A percentile compares a stretch with the other conserved stretches of the same genome.
phyloP scores from a whole-genome alignment of 2,797 vertebrate species.

The Arctocebus calabarensis region DNA sequence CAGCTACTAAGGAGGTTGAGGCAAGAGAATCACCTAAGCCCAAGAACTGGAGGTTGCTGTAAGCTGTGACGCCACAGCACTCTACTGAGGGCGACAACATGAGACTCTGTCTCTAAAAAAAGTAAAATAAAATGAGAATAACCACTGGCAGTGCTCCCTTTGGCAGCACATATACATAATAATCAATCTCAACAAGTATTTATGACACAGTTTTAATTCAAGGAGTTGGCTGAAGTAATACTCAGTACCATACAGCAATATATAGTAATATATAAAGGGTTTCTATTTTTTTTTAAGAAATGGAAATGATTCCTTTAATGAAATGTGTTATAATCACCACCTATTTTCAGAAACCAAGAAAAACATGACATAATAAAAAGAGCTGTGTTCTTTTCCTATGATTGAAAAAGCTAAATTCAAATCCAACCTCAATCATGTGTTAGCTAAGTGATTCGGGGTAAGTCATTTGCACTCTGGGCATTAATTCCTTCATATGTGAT shows the following conservation, averaged over 20 bases:
- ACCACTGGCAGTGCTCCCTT: background rate
- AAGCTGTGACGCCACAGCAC: no score
- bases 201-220: constrained; percentile 16
- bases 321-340: background rate
- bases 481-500: constrained; percentile 6
- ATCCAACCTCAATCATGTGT: background rate
- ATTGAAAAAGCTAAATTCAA: constrained; percentile 2
- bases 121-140: no score
- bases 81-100: no score
- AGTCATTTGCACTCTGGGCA: background rate
- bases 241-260: background rate
- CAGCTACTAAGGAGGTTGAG: no score
- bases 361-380: background rate
- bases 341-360: constrained; percentile 50
- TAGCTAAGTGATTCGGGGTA: background rate
- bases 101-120: no score
- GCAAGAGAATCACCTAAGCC: no score
- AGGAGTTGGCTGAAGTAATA: background rate
- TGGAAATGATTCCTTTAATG: background rate
- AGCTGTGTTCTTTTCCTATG: background rate
- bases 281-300: background rate
- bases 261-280: background rate
- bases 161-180: background rate
- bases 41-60: no score
- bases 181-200: background rate